These are phyloP conservation scores for Drosophila quinaria DNA, from an alignment of 2,888 invertebrate species.

Conservation along the genomic window DNA sequence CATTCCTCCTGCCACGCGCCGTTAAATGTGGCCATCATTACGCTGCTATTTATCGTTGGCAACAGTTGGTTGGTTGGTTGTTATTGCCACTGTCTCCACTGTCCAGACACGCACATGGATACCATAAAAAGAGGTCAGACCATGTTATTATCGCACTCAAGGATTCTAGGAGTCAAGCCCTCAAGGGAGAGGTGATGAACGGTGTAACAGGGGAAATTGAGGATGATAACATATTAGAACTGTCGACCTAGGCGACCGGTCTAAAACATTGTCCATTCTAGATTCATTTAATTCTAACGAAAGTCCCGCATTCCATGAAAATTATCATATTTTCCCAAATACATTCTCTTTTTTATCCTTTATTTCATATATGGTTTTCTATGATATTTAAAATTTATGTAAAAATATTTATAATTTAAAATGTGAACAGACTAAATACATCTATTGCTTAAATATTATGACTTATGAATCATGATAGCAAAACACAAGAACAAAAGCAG, in stretches of 20 bases:
- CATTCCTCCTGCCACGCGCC: not conserved
- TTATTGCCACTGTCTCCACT: constrained; percentile 18
- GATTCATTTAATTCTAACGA: not conserved
- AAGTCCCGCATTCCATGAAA: not conserved
- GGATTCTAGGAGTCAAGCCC: constrained; percentile 18
- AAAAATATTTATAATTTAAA: too few relatives aligned
- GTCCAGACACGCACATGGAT: constrained; percentile 48
- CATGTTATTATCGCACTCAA: constrained; percentile 34
- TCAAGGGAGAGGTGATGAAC: not conserved
- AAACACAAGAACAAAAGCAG: not conserved
- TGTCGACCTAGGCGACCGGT: not conserved
- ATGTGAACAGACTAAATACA: too few relatives aligned
- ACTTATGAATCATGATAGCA: not conserved
- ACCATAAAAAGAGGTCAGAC: constrained; percentile 27
- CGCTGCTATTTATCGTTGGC: constrained; percentile 48
- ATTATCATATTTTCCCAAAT: not conserved
- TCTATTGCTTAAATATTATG: too few relatives aligned
- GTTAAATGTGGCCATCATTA: constrained; percentile 24
- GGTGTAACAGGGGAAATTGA: not conserved
- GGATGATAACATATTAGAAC: not conserved
- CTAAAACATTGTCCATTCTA: not conserved
- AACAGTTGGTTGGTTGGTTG: constrained; percentile 53
- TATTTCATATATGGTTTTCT: not conserved
- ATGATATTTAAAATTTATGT: not conserved
- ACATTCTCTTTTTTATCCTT: not conserved